Evolutionary conservation across 2,888 invertebrate genomes (phyloP).

Genomic region (Lithophane ornitopus): DNA sequence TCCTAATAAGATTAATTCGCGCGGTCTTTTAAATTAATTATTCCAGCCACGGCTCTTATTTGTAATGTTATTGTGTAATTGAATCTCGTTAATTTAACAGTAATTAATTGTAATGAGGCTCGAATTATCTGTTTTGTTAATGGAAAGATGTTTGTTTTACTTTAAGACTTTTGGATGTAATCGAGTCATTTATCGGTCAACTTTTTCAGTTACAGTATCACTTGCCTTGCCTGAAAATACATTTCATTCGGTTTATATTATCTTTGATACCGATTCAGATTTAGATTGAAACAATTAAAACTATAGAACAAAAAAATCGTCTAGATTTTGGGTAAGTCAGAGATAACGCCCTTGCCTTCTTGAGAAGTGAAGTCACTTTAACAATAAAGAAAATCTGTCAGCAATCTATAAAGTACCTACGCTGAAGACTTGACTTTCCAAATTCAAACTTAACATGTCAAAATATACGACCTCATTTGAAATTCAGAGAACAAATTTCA

Average conservation of each 20-base stretch:
- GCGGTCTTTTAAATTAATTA: constrained; percentile 56
- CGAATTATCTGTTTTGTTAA: constrained; percentile 43
- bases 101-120: constrained; percentile 57
- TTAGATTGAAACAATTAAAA: not conserved
- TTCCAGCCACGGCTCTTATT: constrained; percentile 63
- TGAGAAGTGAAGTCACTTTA: not conserved
- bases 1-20: constrained; percentile 41
- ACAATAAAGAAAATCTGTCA: not conserved
- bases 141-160: constrained; percentile 38
- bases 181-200: not conserved
- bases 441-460: constrained; percentile 13
- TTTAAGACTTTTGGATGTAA: constrained; percentile 2
- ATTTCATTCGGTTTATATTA: not conserved
- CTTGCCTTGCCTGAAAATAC: not conserved
- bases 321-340: not conserved
- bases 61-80: constrained; percentile 62
- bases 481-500: constrained; percentile 17
- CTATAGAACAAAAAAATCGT: too few relatives aligned
- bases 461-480: constrained; percentile 13
- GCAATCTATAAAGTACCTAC: not conserved
- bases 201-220: constrained; percentile 27
- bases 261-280: not conserved
- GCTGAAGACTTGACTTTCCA: not conserved
- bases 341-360: not conserved
- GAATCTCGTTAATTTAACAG: constrained; percentile 51